phyloP scores from a whole-genome alignment of 2,888 invertebrate genomes.

The Maniola hyperantus region DNA sequence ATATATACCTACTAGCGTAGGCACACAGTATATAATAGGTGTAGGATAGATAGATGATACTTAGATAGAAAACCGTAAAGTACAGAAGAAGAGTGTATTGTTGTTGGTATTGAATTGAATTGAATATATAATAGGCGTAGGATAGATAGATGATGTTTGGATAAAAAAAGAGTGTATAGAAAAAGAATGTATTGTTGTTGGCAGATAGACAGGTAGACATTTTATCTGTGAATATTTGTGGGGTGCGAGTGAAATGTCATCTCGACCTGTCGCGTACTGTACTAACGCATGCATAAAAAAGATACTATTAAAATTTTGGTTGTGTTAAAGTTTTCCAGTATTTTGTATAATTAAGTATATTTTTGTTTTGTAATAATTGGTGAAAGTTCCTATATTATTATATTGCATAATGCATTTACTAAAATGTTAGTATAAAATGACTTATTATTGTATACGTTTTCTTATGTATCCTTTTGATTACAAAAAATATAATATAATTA shows the following conservation, averaged over 20 bases:
- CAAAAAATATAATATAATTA: background rate
- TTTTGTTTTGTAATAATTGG: background rate
- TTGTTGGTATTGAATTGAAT: no score
- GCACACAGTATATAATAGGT: no score
- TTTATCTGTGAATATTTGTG: background rate
- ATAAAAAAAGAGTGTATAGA: background rate
- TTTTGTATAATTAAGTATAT: background rate
- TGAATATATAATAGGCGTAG: no score
- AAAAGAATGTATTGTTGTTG: background rate
- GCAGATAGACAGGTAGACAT: background rate
- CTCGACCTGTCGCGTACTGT: no score
- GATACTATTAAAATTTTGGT: background rate
- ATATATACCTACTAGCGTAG: no score
- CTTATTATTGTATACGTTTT: background rate
- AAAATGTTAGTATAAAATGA: background rate
- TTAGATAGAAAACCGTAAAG: no score
- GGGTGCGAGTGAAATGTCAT: no score
- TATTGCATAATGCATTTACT: no score
- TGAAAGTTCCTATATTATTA: slow-evolving; percentile 13
- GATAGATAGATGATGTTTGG: background rate
- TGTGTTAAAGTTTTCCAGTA: slow-evolving; percentile 2
- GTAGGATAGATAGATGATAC: no score
- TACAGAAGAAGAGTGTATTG: no score
- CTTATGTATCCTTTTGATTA: background rate
- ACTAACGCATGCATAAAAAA: no score